Percentiles rank a stretch among this genome's conserved stretches.
phyloP scores from a whole-genome alignment of 2,113 vertebrate genomes.

The Laticauda laticaudata region DNA sequence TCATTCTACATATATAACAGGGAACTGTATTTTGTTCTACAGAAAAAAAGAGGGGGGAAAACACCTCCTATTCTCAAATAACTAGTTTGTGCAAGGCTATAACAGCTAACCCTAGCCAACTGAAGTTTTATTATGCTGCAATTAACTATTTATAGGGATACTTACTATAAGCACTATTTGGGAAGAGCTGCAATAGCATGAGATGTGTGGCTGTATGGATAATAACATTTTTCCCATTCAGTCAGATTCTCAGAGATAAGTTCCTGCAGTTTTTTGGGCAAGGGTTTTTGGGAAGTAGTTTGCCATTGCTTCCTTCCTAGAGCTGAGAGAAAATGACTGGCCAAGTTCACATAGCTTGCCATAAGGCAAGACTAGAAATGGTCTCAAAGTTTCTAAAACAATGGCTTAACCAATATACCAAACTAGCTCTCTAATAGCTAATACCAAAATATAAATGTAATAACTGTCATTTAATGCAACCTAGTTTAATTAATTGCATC shows the following conservation, averaged over 20 bases:
- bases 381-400: neutral
- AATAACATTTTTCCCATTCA: neutral
- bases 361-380: neutral
- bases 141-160: neutral
- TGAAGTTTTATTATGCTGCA: neutral
- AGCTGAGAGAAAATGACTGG: neutral
- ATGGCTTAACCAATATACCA: constrained; percentile 7
- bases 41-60: neutral
- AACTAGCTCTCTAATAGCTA: constrained; percentile 56
- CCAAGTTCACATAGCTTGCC: neutral
- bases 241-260: neutral
- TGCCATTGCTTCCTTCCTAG: neutral
- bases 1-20: neutral
- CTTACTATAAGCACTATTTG: neutral
- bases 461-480: constrained; percentile 33
- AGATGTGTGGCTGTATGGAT: neutral
- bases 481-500: constrained; percentile 51
- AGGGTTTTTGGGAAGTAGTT: neutral
- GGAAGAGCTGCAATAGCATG: neutral
- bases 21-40: neutral
- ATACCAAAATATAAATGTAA: constrained; percentile 52
- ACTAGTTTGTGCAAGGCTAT: neutral
- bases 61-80: neutral
- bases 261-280: neutral
- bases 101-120: neutral